These are phyloP conservation scores for Ornithorhynchus anatinus DNA, from an alignment of 2,113 vertebrate species.

Conservation along the genomic window DNA sequence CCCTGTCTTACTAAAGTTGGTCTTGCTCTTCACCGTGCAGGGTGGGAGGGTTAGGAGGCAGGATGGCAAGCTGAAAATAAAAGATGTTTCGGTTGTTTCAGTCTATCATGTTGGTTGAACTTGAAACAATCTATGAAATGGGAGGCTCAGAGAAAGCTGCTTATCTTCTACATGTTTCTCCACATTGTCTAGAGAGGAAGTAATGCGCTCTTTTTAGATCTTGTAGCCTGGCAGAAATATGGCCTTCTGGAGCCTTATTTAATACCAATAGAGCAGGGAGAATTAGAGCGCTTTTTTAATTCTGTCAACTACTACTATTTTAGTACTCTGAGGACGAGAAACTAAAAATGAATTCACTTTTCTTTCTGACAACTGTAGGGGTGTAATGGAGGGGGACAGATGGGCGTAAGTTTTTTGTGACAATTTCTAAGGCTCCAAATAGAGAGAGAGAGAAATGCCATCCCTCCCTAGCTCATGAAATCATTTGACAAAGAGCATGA, in stretches of 20 bases:
- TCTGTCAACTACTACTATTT: constrained; percentile 55
- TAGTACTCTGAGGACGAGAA: constrained; percentile 46
- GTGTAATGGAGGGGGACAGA: constrained; percentile 48
- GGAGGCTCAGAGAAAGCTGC: neutral
- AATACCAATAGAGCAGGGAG: constrained; percentile 29
- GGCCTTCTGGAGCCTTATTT: constrained; percentile 52
- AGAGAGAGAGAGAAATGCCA: constrained; percentile 23
- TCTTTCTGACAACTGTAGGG: constrained; percentile 43
- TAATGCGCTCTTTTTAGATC: neutral
- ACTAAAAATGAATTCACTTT: constrained; percentile 52
- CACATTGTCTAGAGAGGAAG: constrained; percentile 19
- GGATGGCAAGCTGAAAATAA: no score
- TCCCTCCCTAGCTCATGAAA: neutral
- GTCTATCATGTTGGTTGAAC: neutral
- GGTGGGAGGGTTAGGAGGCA: no score
- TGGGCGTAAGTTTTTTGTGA: constrained; percentile 39
- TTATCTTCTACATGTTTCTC: constrained; percentile 22
- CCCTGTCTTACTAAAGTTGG: no score
- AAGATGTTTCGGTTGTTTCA: no score
- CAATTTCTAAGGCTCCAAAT: constrained; percentile 14
- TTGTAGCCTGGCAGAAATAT: constrained; percentile 33
- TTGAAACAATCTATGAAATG: constrained; percentile 4
- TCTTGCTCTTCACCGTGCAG: no score
- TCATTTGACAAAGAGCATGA: neutral
- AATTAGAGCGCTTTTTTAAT: constrained; percentile 57